Evolutionary conservation across 1,140 invertebrate genomes (phyloP), one percentile per base, ranked within the genome.

Genomic region (Acromyrmex heyeri): DNA sequence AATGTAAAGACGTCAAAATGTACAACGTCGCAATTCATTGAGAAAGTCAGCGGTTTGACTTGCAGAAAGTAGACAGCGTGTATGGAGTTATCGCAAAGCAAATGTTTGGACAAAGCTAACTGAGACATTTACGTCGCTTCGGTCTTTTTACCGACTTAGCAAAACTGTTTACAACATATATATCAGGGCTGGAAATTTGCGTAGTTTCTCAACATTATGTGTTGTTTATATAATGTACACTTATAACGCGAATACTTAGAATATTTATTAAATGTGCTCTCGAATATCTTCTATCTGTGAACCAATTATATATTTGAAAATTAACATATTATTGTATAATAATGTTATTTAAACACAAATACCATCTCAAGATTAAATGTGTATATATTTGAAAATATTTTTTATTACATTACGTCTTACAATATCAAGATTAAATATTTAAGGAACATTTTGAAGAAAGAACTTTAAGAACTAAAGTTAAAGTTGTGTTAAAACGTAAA

Each of bases 91-190:
- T 82, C 53, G 24, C 79, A 12, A 27, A 12, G 53, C 53, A 82
- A 82, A 73, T 82, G 53, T 73, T 82, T 73, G 14, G 5, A 82
- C 79, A 14, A 21, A 81, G 48, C 30, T 81, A 79, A 67, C 48
- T 53, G 79, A 82, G 50, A 73, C 53, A 81, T 73, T 82, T n/a
- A 18, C 24, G 24, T 24, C 24, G 24, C 24, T 24, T 24, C 24
- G 10, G 8, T 30, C 67, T 55, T 72, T 72, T 59, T 61, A 53
- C 14, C 38, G 18, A 59, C 55, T 59, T 82, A 61, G 34, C 34
- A 48, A 73, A 82, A 14, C 53, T 82, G 34, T 72, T 72, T 72
- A 50, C 24, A 82, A 44, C 38, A 24, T 69, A 53, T 38, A 24
- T 24, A 24, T 6, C 12, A 5, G 1, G 16, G 3, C 16, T 73